These are phyloP conservation scores for Sorex maritimensis DNA, from an alignment of 2,797 vertebrate species.

Conservation along the genomic window DNA sequence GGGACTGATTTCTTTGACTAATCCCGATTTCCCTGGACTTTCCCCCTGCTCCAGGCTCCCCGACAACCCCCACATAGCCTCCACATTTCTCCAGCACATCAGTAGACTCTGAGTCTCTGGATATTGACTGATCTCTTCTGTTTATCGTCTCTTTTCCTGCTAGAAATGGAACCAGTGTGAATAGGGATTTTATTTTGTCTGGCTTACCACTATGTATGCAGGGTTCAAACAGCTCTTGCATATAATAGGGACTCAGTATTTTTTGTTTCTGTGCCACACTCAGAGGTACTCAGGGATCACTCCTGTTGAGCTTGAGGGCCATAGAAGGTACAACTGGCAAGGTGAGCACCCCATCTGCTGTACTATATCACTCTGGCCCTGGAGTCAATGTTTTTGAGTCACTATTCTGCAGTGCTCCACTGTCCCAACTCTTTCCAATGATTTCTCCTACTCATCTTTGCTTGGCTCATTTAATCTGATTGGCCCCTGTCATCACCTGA, in stretches of 20 bases:
- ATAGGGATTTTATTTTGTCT: not conserved
- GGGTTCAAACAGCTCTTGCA: slow-evolving; percentile 14
- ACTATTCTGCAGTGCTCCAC: not conserved
- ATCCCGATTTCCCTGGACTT: not conserved
- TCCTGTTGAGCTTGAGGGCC: too few relatives aligned
- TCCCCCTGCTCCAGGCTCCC: not conserved
- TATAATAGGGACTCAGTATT: not conserved
- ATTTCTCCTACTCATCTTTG: not conserved
- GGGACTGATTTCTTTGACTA: too few relatives aligned
- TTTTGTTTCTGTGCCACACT: not conserved
- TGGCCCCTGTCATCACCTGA: not conserved
- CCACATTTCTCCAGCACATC: not conserved
- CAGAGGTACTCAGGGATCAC: too few relatives aligned
- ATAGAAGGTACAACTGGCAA: too few relatives aligned
- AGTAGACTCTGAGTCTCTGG: not conserved
- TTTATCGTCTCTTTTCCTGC: slow-evolving; percentile 3
- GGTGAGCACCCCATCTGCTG: too few relatives aligned
- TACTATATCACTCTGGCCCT: too few relatives aligned
- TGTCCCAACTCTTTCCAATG: not conserved
- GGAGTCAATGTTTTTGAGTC: not conserved
- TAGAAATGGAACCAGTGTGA: not conserved
- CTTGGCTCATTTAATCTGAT: slow-evolving; percentile 11
- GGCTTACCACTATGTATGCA: not conserved
- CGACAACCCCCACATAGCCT: not conserved
- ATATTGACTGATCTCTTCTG: not conserved